phyloP scores from a whole-genome alignment of 2,888 invertebrate genomes.

The Sicus ferrugineus region DNA sequence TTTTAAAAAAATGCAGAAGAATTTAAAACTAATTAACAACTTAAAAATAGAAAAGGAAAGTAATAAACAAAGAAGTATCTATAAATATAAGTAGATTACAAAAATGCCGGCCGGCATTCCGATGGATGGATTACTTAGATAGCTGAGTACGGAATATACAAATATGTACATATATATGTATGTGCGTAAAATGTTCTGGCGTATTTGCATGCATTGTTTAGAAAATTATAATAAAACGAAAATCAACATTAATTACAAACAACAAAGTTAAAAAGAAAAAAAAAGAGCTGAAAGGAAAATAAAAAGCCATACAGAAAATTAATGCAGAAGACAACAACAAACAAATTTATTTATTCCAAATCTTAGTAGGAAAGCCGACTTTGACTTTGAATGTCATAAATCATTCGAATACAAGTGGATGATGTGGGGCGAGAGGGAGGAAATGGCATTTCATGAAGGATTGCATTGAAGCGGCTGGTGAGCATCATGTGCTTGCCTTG shows the following conservation, averaged over 20 bases:
- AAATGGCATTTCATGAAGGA: background rate
- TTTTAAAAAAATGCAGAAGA: too few relatives aligned
- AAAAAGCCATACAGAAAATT: background rate
- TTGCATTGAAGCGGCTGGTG: too few relatives aligned
- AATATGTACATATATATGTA: background rate
- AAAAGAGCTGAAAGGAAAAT: background rate
- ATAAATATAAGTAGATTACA: background rate
- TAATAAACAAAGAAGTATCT: too few relatives aligned
- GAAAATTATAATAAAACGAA: constrained; percentile 12
- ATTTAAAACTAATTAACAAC: too few relatives aligned
- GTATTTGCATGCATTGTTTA: background rate
- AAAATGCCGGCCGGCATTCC: constrained; percentile 30
- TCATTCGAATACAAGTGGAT: constrained; percentile 17
- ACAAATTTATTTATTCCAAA: background rate
- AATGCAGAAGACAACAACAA: constrained; percentile 3
- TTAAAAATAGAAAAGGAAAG: too few relatives aligned
- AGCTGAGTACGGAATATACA: background rate
- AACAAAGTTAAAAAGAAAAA: background rate
- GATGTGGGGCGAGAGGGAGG: background rate
- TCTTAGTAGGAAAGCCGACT: constrained; percentile 22
- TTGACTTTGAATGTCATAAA: constrained; percentile 37
- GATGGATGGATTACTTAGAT: constrained; percentile 1
- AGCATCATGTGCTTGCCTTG: too few relatives aligned
- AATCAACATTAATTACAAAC: constrained; percentile 7
- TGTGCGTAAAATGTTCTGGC: background rate